Base-by-base conservation (phyloP, 2,113 vertebrate genomes). In the Bos indicus region DNA sequence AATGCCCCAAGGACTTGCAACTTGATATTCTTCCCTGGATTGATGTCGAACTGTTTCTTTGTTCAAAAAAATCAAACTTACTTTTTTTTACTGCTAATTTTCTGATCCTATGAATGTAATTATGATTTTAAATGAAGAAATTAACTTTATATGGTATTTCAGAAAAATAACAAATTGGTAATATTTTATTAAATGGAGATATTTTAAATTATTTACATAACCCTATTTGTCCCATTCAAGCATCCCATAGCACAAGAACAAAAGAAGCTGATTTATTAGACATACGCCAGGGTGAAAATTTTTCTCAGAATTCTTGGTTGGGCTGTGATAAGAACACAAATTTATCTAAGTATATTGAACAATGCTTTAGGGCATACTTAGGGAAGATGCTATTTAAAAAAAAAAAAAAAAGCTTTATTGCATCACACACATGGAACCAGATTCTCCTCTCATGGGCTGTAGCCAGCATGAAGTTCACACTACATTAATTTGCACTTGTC, bases 401-500 rank as follows among this genome's bases (percentile, higher is more conserved):
- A 54, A 96, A 51, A 51, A 91, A 93, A 52, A 95, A 96, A 96
- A 92, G 81, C 92, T 91, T 96, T 91, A 95, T 96, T 98, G 96
- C 97, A 98, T 98, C 96, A 98, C 89, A 97, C 95, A 78, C 96
- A 97, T 82, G 93, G 93, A 97, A 97, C 78, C 97, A 97, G 97
- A 97, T 97, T 98, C 98, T 77, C 94, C 78, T 97, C 87, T 94
- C 85, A 86, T 95, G 97, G 98, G 97, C 83, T 96, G 95, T 28
- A 97, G 97, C 97, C 98, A 98, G 95, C 97, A 96, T 89, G 96
- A 98, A 98, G 97, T 97, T 98, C 98, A 98, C 98, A 97, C 98
- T 97, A 97, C 97, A 98, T 98, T 98, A 98, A 98, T 97, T 98
- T 98, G 95, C 97, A 98, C 98, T 98, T 97, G 96, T 97, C 96